phyloP scores from a whole-genome alignment of 2,797 vertebrate genomes.

The Gymnothorax reevesii region DNA sequence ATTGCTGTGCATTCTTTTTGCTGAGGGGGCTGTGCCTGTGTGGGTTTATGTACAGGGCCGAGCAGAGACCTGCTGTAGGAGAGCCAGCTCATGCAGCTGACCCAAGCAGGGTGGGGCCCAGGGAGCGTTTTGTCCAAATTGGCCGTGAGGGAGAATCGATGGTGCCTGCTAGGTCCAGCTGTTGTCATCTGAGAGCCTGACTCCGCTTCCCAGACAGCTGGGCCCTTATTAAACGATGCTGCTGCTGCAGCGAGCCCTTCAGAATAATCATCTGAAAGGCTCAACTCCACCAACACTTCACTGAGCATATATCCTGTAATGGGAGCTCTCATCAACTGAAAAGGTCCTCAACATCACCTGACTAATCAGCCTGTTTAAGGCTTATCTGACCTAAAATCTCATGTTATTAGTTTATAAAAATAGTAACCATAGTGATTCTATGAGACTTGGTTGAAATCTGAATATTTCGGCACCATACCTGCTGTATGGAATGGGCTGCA shows the following conservation, averaged over 20 bases:
- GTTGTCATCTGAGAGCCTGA: conserved; percentile 18
- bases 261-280: neutral
- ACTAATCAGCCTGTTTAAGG: neutral
- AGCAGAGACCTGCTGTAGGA: neutral
- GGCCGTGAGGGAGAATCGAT: neutral
- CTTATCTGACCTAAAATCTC: neutral
- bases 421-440: too few relatives aligned
- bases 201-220: neutral
- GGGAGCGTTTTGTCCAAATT: neutral
- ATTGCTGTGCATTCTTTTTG: too few relatives aligned
- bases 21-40: neutral
- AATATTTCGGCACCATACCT: neutral
- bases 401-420: neutral
- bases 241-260: neutral
- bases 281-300: neutral
- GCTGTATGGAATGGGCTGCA: neutral
- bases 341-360: neutral
- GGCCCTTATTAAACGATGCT: conserved; percentile 10
- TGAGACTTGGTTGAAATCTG: too few relatives aligned
- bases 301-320: too few relatives aligned
- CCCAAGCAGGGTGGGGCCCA: conserved; percentile 4
- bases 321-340: neutral
- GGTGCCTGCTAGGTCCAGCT: neutral
- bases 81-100: neutral
- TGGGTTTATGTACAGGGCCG: neutral